A percentile compares a stretch with the other conserved stretches of the same genome.
Conservation (phyloP, 1,140 invertebrate species). For the Hermetia illucens region DNA sequence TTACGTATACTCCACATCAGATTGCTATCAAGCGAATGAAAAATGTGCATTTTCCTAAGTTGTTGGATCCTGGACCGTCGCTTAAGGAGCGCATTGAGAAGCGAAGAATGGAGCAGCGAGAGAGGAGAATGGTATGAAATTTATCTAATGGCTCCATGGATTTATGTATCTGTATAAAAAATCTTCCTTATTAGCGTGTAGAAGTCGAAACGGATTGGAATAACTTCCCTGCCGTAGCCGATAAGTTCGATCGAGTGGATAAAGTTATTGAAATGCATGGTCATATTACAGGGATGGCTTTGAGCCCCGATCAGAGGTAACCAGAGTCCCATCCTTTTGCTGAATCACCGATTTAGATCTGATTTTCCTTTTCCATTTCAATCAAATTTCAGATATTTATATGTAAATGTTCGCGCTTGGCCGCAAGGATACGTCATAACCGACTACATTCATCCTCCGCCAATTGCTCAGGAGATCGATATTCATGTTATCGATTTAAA, state of each 20-base stretch:
- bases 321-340: no score
- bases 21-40: constrained; percentile 73
- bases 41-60: constrained; percentile 52
- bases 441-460: constrained; percentile 67
- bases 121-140: constrained; percentile 31
- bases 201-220: constrained; percentile 46
- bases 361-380: no score
- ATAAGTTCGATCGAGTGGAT: constrained; percentile 66
- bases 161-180: background rate
- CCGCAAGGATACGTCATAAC: constrained; percentile 62
- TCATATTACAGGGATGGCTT: constrained; percentile 78
- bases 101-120: constrained; percentile 39
- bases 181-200: no score
- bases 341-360: no score
- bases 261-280: constrained; percentile 76
- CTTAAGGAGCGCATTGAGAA: constrained; percentile 50
- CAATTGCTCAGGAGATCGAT: constrained; percentile 83
- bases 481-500: constrained; percentile 78
- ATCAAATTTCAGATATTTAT: constrained; percentile 69
- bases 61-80: constrained; percentile 50
- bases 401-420: constrained; percentile 80
- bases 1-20: constrained; percentile 78
- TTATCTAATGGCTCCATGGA: constrained; percentile 7
- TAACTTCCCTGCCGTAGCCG: constrained; percentile 51
- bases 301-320: constrained; percentile 62